Percentiles rank a stretch among this genome's conserved stretches.
These are phyloP conservation scores for Bradypus variegatus DNA, from an alignment of 2,797 vertebrate genomes.

Conservation along the genomic window DNA sequence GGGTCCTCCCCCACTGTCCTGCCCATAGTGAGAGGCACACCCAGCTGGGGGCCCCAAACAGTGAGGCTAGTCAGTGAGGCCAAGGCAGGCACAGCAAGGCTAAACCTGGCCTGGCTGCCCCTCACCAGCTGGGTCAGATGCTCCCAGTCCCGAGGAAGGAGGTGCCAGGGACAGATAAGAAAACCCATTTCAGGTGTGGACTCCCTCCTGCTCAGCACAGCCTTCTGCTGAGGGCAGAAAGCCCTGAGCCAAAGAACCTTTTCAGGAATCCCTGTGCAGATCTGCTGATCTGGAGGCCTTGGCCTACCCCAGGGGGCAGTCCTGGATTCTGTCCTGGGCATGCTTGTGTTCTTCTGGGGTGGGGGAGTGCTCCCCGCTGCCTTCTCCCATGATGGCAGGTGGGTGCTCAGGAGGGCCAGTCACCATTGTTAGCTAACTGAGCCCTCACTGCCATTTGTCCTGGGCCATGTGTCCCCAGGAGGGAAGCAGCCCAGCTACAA, in stretches of 20 bases:
- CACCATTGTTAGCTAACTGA: background rate
- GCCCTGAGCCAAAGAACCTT: background rate
- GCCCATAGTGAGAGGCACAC: background rate
- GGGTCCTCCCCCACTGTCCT: background rate
- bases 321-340: background rate
- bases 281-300: background rate
- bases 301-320: background rate
- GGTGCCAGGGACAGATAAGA: background rate
- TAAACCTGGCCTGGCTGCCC: background rate
- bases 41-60: background rate
- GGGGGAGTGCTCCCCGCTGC: background rate
- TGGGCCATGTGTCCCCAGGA: rapidly evolving
- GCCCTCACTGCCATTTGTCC: background rate
- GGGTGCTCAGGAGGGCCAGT: background rate
- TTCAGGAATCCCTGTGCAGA: too few species aligned
- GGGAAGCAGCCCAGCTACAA: background rate
- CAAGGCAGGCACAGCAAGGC: background rate
- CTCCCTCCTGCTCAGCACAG: background rate
- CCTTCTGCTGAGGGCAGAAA: background rate
- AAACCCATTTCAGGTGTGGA: background rate
- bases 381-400: background rate
- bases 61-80: background rate
- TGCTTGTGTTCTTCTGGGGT: background rate
- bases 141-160: background rate
- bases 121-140: background rate